phyloP scores from a whole-genome alignment of 2,113 vertebrate species.

The Poeciliopsis occidentalis region DNA sequence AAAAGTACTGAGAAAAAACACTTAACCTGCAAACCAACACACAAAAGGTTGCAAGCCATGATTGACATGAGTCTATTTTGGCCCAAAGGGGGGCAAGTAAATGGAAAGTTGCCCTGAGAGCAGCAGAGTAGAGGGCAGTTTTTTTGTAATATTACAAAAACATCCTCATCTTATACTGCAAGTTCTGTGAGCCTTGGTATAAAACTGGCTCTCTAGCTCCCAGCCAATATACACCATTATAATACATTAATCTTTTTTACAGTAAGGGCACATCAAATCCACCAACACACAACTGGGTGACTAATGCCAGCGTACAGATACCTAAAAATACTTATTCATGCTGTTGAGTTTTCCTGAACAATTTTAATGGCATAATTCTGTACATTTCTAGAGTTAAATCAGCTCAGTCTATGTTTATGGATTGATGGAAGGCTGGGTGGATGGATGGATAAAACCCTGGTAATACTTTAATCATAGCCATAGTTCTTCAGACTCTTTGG shows the following conservation, averaged over 20 bases:
- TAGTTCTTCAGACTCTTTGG: background rate
- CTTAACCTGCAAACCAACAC: conserved; percentile 64
- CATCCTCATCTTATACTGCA: conserved; percentile 18
- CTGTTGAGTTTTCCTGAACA: conserved; percentile 16
- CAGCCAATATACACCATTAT: background rate
- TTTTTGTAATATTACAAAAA: conserved; percentile 1
- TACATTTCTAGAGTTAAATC: background rate
- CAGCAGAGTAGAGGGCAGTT: conserved; percentile 44
- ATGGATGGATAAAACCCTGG: background rate
- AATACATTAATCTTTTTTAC: background rate
- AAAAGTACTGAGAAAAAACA: conserved; percentile 72
- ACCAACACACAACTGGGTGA: conserved; percentile 36
- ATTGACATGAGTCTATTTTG: conserved; percentile 50
- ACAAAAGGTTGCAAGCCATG: conserved; percentile 36
- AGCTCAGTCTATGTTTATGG: background rate
- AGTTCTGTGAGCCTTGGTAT: background rate
- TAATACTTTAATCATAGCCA: background rate
- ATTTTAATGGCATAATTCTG: background rate
- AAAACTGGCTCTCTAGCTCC: background rate
- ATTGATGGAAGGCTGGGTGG: background rate
- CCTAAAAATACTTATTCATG: conserved; percentile 31
- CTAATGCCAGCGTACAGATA: conserved; percentile 38
- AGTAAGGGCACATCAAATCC: conserved; percentile 19
- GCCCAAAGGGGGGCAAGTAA: conserved; percentile 47
- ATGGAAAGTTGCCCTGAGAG: conserved; percentile 41